Evolutionary conservation across 2,797 vertebrate genomes (phyloP).

Genomic region (Chelonia mydas): DNA sequence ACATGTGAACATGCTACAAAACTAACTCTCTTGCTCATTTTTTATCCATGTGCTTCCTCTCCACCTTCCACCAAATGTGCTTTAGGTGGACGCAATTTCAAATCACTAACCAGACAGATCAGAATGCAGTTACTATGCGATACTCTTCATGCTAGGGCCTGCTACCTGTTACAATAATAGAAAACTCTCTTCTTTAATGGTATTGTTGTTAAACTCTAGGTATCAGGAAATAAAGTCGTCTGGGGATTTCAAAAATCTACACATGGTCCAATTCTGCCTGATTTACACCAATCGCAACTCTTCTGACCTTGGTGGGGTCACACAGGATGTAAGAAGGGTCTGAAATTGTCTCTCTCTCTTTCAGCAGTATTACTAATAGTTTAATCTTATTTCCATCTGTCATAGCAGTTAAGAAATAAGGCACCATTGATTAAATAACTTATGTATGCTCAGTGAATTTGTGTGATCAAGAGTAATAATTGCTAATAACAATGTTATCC

Average conservation of each 20-base stretch:
- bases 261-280: background rate
- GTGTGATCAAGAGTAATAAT: conserved; percentile 40
- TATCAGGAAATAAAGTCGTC: background rate
- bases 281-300: background rate
- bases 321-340: background rate
- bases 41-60: background rate
- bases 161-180: background rate
- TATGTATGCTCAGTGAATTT: background rate
- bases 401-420: conserved; percentile 10
- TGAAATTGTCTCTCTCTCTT: background rate
- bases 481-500: conserved; percentile 20
- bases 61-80: background rate
- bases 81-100: background rate
- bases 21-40: background rate
- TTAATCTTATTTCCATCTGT: background rate
- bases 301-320: background rate
- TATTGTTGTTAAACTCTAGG: background rate
- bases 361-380: background rate
- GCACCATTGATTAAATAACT: background rate
- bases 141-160: background rate
- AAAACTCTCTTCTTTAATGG: background rate
- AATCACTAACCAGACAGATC: background rate
- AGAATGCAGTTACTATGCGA: background rate
- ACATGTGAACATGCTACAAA: background rate
- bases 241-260: background rate